A percentile compares a stretch with the other conserved stretches of the same genome.
Conservation (phyloP, 2,113 vertebrate species). For the Trematocara macrostoma region DNA sequence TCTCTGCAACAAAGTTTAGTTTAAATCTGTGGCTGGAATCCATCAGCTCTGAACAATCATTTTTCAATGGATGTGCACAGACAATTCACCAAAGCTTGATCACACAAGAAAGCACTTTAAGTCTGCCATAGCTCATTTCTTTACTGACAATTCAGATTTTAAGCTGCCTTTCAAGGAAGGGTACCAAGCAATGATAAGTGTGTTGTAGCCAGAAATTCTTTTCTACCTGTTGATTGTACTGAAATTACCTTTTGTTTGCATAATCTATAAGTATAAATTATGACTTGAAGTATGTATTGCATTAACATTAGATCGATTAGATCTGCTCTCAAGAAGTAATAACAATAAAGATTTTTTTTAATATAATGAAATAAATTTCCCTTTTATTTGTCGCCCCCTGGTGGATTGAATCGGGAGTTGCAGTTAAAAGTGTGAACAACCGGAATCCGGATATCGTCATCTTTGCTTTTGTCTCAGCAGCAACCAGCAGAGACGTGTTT, state of each 20-base stretch:
- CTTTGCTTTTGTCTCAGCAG: slow-evolving; percentile 32
- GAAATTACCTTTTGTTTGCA: slow-evolving; percentile 8
- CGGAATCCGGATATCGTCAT: slow-evolving; percentile 63
- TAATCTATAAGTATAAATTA: background rate
- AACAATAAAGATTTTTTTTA: slow-evolving; percentile 47
- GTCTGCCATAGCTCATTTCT: background rate
- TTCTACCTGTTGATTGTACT: background rate
- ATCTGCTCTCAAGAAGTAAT: background rate
- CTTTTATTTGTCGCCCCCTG: background rate
- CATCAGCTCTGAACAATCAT: background rate
- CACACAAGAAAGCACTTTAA: slow-evolving; percentile 57
- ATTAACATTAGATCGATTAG: background rate
- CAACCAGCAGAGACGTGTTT: background rate
- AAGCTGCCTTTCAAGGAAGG: background rate
- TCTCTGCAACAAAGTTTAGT: background rate
- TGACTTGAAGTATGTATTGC: background rate
- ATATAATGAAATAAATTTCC: background rate
- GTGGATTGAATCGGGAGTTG: background rate
- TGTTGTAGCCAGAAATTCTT: background rate
- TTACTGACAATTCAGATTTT: background rate
- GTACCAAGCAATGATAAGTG: background rate
- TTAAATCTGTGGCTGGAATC: background rate
- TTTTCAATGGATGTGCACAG: background rate
- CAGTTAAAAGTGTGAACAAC: background rate
- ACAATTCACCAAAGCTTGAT: slow-evolving; percentile 25